These are phyloP conservation scores for Cladopsammia gracilis DNA, from an alignment of 64 coral and sea anemone species.

Conservation along the genomic window DNA sequence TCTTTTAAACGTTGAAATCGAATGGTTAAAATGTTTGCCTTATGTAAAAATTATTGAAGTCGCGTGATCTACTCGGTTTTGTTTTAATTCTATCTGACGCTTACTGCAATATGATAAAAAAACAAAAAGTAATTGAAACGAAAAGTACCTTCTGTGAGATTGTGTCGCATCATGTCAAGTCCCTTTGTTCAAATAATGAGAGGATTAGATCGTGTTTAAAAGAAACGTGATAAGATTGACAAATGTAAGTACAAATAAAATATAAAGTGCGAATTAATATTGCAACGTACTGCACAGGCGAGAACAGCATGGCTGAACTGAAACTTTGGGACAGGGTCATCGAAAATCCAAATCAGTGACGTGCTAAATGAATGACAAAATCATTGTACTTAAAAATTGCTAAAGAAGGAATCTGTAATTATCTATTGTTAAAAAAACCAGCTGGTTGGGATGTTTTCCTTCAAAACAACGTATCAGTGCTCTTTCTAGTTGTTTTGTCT, in stretches of 20 bases:
- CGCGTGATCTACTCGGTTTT: background rate
- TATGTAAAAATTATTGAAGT: background rate
- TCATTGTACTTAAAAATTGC: no score
- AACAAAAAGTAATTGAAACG: background rate
- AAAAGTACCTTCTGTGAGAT: background rate
- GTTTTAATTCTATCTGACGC: background rate
- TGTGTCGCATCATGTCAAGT: background rate
- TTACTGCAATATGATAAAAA: background rate
- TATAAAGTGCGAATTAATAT: constrained; percentile 1
- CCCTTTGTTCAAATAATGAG: background rate
- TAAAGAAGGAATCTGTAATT: no score
- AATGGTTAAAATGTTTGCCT: background rate
- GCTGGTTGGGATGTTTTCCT: no score
- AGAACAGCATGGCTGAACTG: background rate
- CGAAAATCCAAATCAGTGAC: no score
- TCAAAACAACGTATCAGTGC: no score
- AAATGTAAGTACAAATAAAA: background rate
- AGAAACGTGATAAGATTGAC: background rate
- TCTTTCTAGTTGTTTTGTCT: no score
- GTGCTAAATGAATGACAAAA: no score
- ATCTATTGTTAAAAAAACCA: no score
- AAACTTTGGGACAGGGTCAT: no score
- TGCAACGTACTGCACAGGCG: background rate
- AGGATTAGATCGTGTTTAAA: background rate
- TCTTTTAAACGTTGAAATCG: background rate